These are phyloP conservation scores for Protosalanx chinensis DNA, from an alignment of 2,797 vertebrate genomes.

Conservation along the genomic window DNA sequence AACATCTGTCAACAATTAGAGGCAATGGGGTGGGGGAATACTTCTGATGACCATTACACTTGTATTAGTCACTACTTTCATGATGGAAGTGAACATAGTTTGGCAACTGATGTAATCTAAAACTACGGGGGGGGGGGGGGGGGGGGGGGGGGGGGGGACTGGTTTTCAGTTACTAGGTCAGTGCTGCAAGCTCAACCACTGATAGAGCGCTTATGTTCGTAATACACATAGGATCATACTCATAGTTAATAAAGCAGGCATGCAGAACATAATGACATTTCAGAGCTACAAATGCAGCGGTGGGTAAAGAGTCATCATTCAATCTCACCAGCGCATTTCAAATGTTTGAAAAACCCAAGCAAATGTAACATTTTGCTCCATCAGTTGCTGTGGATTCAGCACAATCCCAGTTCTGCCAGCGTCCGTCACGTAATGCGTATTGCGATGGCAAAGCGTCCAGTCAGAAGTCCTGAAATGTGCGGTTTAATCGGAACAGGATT, in stretches of 20 bases:
- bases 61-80: constrained; percentile 61
- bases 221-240: not conserved
- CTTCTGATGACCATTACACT: constrained; percentile 72
- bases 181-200: not conserved
- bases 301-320: not conserved
- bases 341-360: too few relatives aligned
- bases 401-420: too few relatives aligned
- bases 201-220: not conserved
- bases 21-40: constrained; percentile 58
- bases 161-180: not conserved
- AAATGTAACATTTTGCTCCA: too few relatives aligned
- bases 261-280: not conserved
- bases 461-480: not conserved
- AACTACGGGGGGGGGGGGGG: constrained; percentile 34
- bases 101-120: constrained; percentile 51
- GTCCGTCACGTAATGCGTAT: too few relatives aligned
- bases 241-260: not conserved
- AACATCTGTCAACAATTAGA: constrained; percentile 75
- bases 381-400: too few relatives aligned
- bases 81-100: constrained; percentile 62
- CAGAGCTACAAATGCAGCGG: not conserved
- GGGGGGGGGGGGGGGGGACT: not conserved
- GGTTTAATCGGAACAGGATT: not conserved
- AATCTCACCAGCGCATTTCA: too few relatives aligned
- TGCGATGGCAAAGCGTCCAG: too few relatives aligned